Conservation (phyloP, 2,888 invertebrate genomes). For the Hesperia comma region DNA sequence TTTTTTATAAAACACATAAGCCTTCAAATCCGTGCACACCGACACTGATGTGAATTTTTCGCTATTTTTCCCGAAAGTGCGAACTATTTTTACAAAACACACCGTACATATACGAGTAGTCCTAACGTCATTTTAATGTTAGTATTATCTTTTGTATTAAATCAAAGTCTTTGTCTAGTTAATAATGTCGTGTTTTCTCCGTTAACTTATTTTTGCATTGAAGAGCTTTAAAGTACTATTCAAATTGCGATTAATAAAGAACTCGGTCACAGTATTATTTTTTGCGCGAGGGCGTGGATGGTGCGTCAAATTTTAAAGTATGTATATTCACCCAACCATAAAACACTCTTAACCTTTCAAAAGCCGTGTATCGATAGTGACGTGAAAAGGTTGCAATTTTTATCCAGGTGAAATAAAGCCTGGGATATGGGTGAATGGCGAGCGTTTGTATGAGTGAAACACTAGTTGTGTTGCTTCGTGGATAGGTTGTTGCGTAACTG, state of each 20-base stretch:
- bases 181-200: too few relatives aligned
- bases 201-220: too few relatives aligned
- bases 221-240: too few relatives aligned
- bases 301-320: neutral
- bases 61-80: slow-evolving; percentile 14
- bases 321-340: slow-evolving; percentile 11
- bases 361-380: slow-evolving; percentile 7
- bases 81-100: neutral
- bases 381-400: slow-evolving; percentile 5
- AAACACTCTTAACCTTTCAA: slow-evolving; percentile 11
- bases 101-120: too few relatives aligned
- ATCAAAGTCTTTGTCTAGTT: too few relatives aligned
- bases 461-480: neutral
- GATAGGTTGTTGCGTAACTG: too few relatives aligned
- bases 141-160: too few relatives aligned
- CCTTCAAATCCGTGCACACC: slow-evolving; percentile 7
- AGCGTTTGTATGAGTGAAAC: neutral
- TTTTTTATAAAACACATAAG: slow-evolving; percentile 7
- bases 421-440: neutral
- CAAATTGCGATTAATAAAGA: too few relatives aligned
- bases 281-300: too few relatives aligned
- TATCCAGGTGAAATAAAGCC: slow-evolving; percentile 5
- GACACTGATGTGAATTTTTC: slow-evolving; percentile 11
- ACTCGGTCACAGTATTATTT: too few relatives aligned
- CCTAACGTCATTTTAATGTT: too few relatives aligned